Conservation (phyloP, 2,888 invertebrate genomes). For the Chelonus formosanus region DNA sequence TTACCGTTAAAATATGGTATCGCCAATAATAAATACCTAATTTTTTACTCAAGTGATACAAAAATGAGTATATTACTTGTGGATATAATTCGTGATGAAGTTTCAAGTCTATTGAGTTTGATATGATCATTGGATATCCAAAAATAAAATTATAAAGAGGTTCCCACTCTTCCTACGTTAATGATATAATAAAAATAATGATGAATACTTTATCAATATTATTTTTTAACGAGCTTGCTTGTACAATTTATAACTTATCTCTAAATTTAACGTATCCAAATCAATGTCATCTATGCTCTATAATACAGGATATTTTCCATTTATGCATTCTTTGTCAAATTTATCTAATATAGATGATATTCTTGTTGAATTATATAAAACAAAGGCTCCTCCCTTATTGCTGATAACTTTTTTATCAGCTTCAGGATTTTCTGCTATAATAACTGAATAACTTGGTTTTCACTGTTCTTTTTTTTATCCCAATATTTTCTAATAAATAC, state of each 20-base stretch:
- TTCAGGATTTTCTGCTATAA: constrained; percentile 65
- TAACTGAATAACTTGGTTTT: constrained; percentile 71
- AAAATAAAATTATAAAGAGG: constrained; percentile 75
- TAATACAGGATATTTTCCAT: constrained; percentile 71
- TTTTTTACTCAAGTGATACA: constrained; percentile 71
- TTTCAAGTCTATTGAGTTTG: constrained; percentile 67
- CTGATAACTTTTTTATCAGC: constrained; percentile 63
- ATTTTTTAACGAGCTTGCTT: too few relatives aligned
- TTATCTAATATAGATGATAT: constrained; percentile 73
- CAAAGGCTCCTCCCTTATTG: constrained; percentile 75
- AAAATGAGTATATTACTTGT: constrained; percentile 73
- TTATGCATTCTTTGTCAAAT: constrained; percentile 69
- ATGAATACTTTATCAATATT: too few relatives aligned
- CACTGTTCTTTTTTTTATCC: too few relatives aligned
- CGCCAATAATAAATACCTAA: constrained; percentile 81
- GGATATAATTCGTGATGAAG: constrained; percentile 69
- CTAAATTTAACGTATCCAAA: constrained; percentile 72
- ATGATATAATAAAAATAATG: constrained; percentile 11
- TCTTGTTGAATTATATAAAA: constrained; percentile 82
- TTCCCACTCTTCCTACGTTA: constrained; percentile 80
- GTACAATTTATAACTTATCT: constrained; percentile 66
- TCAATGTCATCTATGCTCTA: constrained; percentile 70
- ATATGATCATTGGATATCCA: constrained; percentile 72
- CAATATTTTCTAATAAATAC: too few relatives aligned
- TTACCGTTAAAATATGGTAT: constrained; percentile 75